Percentiles rank a stretch among this genome's conserved stretches.
These are phyloP conservation scores for Pristionchus fissidentatus DNA, from an alignment of 2,888 invertebrate species.

Conservation along the genomic window DNA sequence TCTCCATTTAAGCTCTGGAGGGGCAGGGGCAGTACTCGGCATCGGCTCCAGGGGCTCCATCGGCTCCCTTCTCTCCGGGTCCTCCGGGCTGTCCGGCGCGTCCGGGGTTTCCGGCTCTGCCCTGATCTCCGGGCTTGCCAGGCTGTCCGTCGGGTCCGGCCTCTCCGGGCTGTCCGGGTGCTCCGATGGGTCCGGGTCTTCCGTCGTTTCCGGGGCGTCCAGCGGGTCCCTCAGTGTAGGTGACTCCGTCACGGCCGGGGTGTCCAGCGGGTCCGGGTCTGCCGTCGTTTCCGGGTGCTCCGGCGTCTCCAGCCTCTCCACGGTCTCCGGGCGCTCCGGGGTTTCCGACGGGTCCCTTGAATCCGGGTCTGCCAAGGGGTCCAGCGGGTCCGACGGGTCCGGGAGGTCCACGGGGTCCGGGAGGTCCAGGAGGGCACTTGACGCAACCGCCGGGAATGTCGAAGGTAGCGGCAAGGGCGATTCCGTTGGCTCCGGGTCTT, in stretches of 20 bases:
- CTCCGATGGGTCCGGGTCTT: conserved; percentile 48
- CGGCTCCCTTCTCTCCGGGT: conserved; percentile 56
- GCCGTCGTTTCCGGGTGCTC: conserved; percentile 45
- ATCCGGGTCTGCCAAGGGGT: conserved; percentile 61
- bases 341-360: conserved; percentile 55
- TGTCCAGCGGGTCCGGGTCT: conserved; percentile 43
- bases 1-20: too few relatives aligned
- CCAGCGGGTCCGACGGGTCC: conserved; percentile 62
- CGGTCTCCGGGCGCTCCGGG: conserved; percentile 43
- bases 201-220: conserved; percentile 49
- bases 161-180: conserved; percentile 43
- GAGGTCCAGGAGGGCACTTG: conserved; percentile 61
- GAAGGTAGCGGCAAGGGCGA: conserved; percentile 63
- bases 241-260: conserved; percentile 59
- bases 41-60: conserved; percentile 60
- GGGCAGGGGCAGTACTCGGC: conserved; percentile 63
- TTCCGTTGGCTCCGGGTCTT: conserved; percentile 64
- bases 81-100: conserved; percentile 39
- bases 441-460: conserved; percentile 69
- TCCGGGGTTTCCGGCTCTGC: conserved; percentile 57
- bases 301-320: conserved; percentile 46
- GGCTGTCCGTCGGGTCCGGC: conserved; percentile 62
- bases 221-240: conserved; percentile 41
- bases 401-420: conserved; percentile 62
- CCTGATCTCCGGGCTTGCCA: conserved; percentile 57